Conservation (phyloP, 37 sponge, comb jelly and placozoan species). For the Cliona cf. orientalis region DNA sequence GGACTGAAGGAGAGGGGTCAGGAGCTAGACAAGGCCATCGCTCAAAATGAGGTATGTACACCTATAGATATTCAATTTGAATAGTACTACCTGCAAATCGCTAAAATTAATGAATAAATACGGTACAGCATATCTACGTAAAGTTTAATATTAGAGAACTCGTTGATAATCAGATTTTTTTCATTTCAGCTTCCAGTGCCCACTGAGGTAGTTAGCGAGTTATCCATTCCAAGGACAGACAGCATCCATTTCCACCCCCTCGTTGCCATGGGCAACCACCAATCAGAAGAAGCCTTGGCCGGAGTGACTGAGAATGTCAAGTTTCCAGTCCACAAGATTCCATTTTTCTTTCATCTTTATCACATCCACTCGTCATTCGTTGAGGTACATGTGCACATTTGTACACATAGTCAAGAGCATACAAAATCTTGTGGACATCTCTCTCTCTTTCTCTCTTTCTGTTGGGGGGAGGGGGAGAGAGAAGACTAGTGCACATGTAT, state of each 20-base stretch:
- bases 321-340: constrained; percentile 57
- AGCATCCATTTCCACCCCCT: constrained; percentile 75
- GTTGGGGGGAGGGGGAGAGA: no score
- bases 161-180: not conserved
- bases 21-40: constrained; percentile 63
- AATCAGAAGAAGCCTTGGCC: not conserved
- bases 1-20: constrained; percentile 62
- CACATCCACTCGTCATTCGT: constrained; percentile 84
- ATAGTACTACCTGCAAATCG: no score
- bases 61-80: no score
- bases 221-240: constrained; percentile 64
- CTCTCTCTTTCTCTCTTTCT: not conserved
- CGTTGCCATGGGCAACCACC: constrained; percentile 37
- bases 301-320: constrained; percentile 10
- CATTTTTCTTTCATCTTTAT: constrained; percentile 76
- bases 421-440: no score
- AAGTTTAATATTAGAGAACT: no score
- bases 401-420: no score
- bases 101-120: no score
- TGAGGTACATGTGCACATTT: constrained; percentile 38
- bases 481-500: not conserved
- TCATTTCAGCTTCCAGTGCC: constrained; percentile 59
- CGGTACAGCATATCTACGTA: no score
- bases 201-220: constrained; percentile 20
- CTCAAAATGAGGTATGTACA: constrained; percentile 67